These are phyloP conservation scores for Emydocephalus ijimae DNA, from an alignment of 2,113 vertebrate species.

Conservation along the genomic window DNA sequence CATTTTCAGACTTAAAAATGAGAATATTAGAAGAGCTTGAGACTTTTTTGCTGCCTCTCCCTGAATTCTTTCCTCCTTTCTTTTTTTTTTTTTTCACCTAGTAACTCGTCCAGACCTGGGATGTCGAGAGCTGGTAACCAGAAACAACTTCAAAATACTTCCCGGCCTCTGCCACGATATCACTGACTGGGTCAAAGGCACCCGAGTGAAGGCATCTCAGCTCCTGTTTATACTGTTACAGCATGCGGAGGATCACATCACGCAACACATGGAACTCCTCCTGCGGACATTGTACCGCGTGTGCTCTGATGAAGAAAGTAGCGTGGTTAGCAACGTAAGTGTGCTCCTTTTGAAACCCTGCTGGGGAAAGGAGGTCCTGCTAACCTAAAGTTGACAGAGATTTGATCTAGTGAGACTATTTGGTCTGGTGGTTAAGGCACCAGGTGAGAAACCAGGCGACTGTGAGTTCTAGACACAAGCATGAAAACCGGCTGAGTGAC, in stretches of 20 bases:
- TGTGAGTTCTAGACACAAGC: not conserved
- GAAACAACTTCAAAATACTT: slow-evolving; percentile 86
- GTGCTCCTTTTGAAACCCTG: not conserved
- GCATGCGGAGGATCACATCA: slow-evolving; percentile 87
- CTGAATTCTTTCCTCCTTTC: not conserved
- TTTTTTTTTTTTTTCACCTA: slow-evolving; percentile 35
- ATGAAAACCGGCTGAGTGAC: not conserved
- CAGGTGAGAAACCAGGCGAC: not conserved
- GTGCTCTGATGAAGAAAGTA: slow-evolving; percentile 74
- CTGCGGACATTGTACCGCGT: slow-evolving; percentile 79
- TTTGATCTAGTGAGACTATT: not conserved
- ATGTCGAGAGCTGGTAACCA: slow-evolving; percentile 89
- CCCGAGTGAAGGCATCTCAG: slow-evolving; percentile 83
- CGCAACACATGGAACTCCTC: slow-evolving; percentile 85
- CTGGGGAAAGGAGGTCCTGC: not conserved
- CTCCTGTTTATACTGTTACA: slow-evolving; percentile 80
- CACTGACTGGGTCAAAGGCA: slow-evolving; percentile 86
- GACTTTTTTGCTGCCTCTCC: not conserved
- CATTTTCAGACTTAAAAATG: not conserved
- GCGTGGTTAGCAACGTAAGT: slow-evolving; percentile 83
- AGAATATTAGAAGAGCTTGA: not conserved
- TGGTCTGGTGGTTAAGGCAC: not conserved
- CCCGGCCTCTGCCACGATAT: slow-evolving; percentile 83
- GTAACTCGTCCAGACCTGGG: slow-evolving; percentile 83
- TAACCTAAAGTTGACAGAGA: not conserved